phyloP scores from a whole-genome alignment of 2,113 vertebrate genomes.

The Diglossa brunneiventris region DNA sequence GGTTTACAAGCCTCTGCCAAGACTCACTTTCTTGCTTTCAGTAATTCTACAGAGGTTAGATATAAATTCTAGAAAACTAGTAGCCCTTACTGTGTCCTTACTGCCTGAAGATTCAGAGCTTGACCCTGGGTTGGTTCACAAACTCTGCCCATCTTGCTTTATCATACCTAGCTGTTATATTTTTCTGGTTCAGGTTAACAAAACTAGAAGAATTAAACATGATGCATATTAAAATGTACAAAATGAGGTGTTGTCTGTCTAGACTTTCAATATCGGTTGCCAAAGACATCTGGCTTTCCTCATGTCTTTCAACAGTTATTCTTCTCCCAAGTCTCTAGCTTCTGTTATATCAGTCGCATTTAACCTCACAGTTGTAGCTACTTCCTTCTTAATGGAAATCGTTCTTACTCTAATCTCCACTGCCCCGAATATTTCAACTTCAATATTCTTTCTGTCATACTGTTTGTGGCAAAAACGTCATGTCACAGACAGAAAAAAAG shows the following conservation, averaged over 20 bases:
- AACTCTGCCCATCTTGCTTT: not conserved
- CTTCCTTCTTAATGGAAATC: slow-evolving; percentile 22
- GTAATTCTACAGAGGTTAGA: not conserved
- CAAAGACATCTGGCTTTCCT: not conserved
- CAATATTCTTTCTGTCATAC: slow-evolving; percentile 23
- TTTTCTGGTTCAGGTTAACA: not conserved
- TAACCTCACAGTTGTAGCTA: slow-evolving; percentile 20
- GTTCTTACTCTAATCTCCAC: slow-evolving; percentile 31
- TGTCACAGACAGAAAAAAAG: not conserved
- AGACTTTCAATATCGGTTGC: not conserved
- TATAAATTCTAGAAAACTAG: not conserved
- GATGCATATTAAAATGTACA: not conserved
- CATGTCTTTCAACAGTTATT: not conserved
- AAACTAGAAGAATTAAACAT: not conserved
- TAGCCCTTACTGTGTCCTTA: not conserved
- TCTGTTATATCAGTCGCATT: not conserved
- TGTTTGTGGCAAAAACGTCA: not conserved
- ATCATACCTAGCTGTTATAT: not conserved
- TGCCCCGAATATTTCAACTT: slow-evolving; percentile 48
- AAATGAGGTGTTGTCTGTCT: not conserved
- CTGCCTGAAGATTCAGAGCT: not conserved
- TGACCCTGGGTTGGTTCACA: not conserved
- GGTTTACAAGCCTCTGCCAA: not conserved
- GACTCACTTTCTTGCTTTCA: not conserved
- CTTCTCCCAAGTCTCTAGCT: not conserved